Conservation (phyloP, 2,113 vertebrate genomes). For the Micromys minutus region DNA sequence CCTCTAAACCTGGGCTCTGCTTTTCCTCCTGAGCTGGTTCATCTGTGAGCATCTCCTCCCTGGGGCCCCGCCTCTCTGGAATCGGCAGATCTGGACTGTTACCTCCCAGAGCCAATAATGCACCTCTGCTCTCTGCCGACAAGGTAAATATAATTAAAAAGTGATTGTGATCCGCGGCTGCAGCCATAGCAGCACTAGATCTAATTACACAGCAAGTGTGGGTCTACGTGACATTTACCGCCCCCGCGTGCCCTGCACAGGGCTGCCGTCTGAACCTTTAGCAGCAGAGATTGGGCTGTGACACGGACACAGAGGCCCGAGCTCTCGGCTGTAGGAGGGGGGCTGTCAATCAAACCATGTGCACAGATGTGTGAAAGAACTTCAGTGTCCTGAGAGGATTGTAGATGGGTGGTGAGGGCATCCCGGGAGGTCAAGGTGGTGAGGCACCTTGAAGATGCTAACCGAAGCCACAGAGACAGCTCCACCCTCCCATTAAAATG, state of each 20-base stretch:
- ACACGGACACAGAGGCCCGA: neutral
- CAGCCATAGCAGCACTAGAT: conserved; percentile 63
- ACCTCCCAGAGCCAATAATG: conserved; percentile 73
- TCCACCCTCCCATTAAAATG: neutral
- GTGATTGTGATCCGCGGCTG: conserved; percentile 70
- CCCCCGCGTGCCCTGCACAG: rapidly evolving
- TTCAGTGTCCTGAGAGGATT: neutral
- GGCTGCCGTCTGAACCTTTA: neutral
- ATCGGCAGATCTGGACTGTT: conserved; percentile 51
- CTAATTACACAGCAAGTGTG: conserved; percentile 51
- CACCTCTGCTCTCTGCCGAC: conserved; percentile 66
- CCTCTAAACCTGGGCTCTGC: neutral
- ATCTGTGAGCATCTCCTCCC: neutral
- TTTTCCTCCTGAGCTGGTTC: neutral
- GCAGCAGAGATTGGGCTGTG: rapidly evolving
- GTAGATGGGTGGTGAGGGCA: neutral
- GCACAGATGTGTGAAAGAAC: neutral
- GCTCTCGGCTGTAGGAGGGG: neutral
- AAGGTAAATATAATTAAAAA: conserved; percentile 82
- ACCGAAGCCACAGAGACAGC: neutral
- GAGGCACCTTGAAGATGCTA: neutral
- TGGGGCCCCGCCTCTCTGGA: conserved; percentile 13
- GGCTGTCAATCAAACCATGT: neutral
- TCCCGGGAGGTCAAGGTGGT: too few relatives aligned
- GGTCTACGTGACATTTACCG: conserved; percentile 29